Base-by-base conservation (phyloP, 1,140 invertebrate species). In the Leptonema lineaticorne region DNA sequence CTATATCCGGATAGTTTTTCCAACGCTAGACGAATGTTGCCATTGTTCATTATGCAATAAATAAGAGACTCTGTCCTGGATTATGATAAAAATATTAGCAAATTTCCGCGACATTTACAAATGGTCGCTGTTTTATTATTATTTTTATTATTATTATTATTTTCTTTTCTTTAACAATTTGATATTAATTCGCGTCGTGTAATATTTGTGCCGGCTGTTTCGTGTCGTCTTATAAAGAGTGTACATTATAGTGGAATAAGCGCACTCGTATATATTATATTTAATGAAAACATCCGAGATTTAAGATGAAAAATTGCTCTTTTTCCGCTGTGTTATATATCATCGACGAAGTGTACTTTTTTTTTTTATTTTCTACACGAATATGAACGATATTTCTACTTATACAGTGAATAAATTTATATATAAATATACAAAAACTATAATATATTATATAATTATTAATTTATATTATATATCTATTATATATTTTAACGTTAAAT, bases 31-130 rank as follows among this genome's bases (percentile, higher is more conserved):
- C 9, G 9, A 41, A 16, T 41, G 37, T 53, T 22, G 22, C 45
- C 50, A 64, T 64, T 64, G 62, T 64, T 64, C 62, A 67, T 67
- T 59, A 67, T 58, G 65, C 53, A 58, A 67, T 67, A 67, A 59
- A 67, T 59, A 67, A 67, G 41, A 27, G 53, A 28, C 62, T 56
- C 48, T 58, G 65, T 53, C 65, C 56, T 8, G 65, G 65, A 67
- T 67, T 67, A 67, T 59, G 65, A 57, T 67, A 59, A 58, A 67
- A 67, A 67, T 67, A 67, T 67, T 67, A 67, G 65, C 56, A 67
- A 67, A 67, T 67, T 67, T 59, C 57, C 30, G 33, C 28, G 65
- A 67, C 65, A 67, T 53, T 67, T 48, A 67, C 56, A 67, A 67
- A 67, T 67, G 65, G 62, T 27, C 57, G 30, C 65, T 67, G 59